A percentile compares a stretch with the other conserved stretches of the same genome.
Evolutionary conservation across 2,113 vertebrate species (phyloP).

Genomic region (Morone chrysops): DNA sequence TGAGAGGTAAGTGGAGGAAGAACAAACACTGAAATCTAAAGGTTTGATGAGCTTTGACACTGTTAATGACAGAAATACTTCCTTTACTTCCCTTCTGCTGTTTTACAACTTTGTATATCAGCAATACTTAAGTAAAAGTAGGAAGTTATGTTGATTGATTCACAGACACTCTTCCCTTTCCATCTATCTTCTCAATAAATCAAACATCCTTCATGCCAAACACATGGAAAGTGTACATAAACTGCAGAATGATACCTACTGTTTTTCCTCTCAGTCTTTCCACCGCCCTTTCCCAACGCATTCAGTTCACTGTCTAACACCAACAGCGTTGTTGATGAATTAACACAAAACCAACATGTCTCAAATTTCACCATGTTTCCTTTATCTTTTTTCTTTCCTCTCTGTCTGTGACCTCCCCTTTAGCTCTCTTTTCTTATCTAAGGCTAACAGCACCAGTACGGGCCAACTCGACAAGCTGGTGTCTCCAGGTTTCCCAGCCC

Average conservation of each 20-base stretch:
- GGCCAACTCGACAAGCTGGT: slow-evolving; percentile 84
- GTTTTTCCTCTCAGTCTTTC: slow-evolving; percentile 22
- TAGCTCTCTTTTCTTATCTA: slow-evolving; percentile 80
- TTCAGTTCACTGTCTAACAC: slow-evolving; percentile 45
- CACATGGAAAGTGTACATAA: background rate
- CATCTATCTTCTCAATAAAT: slow-evolving; percentile 15
- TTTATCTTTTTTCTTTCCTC: slow-evolving; percentile 12
- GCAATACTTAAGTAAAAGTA: background rate
- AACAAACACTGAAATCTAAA: background rate
- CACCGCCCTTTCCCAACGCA: slow-evolving; percentile 8
- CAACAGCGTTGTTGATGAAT: slow-evolving; percentile 51
- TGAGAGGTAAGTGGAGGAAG: slow-evolving; percentile 73
- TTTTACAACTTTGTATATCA: background rate
- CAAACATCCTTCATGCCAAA: slow-evolving; percentile 22
- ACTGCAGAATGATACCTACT: background rate
- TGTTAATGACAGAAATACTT: slow-evolving; percentile 1
- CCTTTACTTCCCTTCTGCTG: background rate
- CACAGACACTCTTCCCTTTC: slow-evolving; percentile 12
- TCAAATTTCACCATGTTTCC: slow-evolving; percentile 9
- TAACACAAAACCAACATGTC: slow-evolving; percentile 29
- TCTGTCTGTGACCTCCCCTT: slow-evolving; percentile 31
- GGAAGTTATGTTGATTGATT: background rate
- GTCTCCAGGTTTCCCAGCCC: slow-evolving; percentile 57
- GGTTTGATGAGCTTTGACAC: background rate
- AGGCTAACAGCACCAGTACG: slow-evolving; percentile 82